A percentile compares a stretch with the other conserved stretches of the same genome.
Conservation (phyloP, 2,113 vertebrate genomes). For the Raja brachyura region DNA sequence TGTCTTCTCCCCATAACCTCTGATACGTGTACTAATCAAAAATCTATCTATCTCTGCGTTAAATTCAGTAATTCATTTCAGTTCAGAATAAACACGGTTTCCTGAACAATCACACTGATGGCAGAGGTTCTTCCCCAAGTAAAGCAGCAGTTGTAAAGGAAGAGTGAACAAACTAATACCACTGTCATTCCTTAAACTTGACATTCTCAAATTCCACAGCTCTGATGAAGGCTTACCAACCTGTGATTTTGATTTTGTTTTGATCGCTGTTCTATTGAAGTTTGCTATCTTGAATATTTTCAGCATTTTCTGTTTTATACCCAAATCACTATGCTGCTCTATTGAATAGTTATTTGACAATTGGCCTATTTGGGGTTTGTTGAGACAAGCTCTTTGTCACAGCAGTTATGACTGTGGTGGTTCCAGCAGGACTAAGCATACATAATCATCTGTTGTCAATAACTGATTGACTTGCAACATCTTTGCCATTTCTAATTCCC, state of each 20-base stretch:
- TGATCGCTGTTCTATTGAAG: too few species aligned
- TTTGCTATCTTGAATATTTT: too few species aligned
- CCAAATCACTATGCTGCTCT: not conserved
- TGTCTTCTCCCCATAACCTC: too few species aligned
- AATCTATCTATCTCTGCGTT: too few species aligned
- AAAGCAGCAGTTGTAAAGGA: not conserved
- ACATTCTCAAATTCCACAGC: not conserved
- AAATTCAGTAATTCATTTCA: not conserved
- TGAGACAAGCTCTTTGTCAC: not conserved
- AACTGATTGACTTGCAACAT: not conserved
- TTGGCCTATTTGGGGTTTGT: not conserved
- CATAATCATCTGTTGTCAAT: not conserved
- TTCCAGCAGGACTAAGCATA: not conserved
- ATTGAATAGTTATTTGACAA: not conserved
- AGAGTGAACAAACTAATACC: not conserved
- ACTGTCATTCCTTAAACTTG: not conserved
- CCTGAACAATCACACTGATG: not conserved
- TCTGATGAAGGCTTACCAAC: too few species aligned
- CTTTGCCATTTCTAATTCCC: not conserved
- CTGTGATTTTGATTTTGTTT: too few species aligned
- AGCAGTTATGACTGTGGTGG: slow-evolving; percentile 4
- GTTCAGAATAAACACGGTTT: slow-evolving; percentile 26
- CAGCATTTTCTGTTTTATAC: too few species aligned
- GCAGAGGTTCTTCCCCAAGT: not conserved
- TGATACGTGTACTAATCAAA: too few species aligned